Percentiles rank a stretch among this genome's conserved stretches.
Conservation (phyloP, 2,888 invertebrate species). For the Lissonota sp. region DNA sequence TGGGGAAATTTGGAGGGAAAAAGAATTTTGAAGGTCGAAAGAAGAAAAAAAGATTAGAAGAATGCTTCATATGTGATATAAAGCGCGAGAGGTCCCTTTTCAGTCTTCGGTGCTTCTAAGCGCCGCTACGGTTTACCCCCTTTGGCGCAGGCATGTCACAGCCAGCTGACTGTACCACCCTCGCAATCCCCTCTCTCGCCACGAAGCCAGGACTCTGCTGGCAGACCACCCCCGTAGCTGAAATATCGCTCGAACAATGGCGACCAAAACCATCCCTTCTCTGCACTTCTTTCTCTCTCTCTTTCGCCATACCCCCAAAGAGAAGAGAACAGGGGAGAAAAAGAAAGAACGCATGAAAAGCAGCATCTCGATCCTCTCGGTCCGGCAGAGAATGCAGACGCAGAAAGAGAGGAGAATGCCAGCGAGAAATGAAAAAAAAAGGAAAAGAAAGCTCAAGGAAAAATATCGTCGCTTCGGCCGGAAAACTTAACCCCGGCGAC, state of each 20-base stretch:
- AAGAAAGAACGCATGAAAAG: conserved; percentile 57
- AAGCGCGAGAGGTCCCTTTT: conserved; percentile 74
- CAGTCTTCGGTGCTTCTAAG: conserved; percentile 79
- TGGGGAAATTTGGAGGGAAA: too few relatives aligned
- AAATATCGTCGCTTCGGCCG: conserved; percentile 76
- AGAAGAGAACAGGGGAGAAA: conserved; percentile 35
- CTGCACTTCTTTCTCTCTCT: conserved; percentile 16
- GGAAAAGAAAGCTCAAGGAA: conserved; percentile 68
- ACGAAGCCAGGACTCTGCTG: conserved; percentile 65
- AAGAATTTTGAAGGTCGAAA: background rate
- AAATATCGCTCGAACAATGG: conserved; percentile 83
- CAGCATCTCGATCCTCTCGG: conserved; percentile 55
- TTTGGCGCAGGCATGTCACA: conserved; percentile 83
- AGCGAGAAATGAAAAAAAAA: conserved; percentile 33
- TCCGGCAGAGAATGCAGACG: conserved; percentile 50
- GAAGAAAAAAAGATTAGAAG: too few relatives aligned
- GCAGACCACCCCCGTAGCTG: conserved; percentile 78
- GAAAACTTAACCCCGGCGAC: conserved; percentile 75
- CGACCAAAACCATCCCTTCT: conserved; percentile 65
- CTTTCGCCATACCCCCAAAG: conserved; percentile 36
- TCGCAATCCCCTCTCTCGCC: conserved; percentile 62
- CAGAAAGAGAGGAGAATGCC: conserved; percentile 48
- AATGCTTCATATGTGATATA: conserved; percentile 6
- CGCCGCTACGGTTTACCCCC: conserved; percentile 78
- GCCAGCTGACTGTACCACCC: conserved; percentile 83